These are phyloP conservation scores for Echinometra lucunter DNA, from an alignment of 53 echinoderm and acorn worm genomes.

Conservation along the genomic window DNA sequence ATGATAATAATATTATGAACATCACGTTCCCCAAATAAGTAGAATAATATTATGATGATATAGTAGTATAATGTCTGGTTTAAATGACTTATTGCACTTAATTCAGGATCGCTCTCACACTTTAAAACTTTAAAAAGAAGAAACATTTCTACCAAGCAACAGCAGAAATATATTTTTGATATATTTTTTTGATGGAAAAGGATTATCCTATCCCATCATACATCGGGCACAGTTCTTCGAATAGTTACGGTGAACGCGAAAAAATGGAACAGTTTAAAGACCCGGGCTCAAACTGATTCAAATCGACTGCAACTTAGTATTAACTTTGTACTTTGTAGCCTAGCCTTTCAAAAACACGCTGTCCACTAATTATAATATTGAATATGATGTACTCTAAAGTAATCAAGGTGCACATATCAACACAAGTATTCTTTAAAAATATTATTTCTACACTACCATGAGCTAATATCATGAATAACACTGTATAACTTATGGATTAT, in stretches of 20 bases:
- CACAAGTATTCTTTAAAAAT: background rate
- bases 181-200: too few relatives aligned
- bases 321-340: background rate
- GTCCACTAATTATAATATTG: background rate
- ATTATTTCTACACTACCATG: background rate
- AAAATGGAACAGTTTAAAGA: background rate
- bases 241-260: background rate
- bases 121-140: too few relatives aligned
- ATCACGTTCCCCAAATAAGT: background rate
- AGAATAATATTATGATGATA: background rate
- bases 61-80: background rate
- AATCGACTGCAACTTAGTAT: too few relatives aligned
- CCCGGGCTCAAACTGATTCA: too few relatives aligned
- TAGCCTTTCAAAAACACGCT: background rate
- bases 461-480: background rate
- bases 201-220: background rate
- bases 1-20: background rate
- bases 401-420: slow-evolving; percentile 22
- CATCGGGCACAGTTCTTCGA: background rate
- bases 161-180: background rate
- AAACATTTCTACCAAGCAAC: background rate
- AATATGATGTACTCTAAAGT: background rate
- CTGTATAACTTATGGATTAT: background rate
- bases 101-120: background rate
- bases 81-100: background rate